Evolutionary conservation across 2,113 vertebrate genomes (phyloP), one percentile per base, ranked within the genome.

Genomic region (Catharus fuscescens): DNA sequence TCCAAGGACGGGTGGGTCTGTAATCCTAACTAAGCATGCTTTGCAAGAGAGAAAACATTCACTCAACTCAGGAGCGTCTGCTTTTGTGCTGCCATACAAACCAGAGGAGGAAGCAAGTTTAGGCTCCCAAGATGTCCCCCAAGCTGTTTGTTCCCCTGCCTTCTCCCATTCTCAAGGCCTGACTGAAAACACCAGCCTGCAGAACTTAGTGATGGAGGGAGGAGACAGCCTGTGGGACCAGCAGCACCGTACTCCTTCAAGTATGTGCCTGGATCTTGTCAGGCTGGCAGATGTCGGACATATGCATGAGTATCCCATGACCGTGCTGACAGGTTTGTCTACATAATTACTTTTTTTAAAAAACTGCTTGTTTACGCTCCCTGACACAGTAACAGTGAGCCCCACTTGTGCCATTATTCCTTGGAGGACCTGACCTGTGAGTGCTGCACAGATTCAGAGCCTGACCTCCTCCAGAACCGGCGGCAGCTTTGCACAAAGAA

Each of bases 281-380:
- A 93, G 59, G 28, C 69, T 93, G 92, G 91, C 94, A 93, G 80
- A 48, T 87, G 80, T 67, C 92, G 93, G 29, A 69, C 72, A 48
- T 38, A 16, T 2, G 48, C 67, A 66, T 0, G 4, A 24, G 45
- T 52, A 73, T 72, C 65, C 70, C 70, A 9, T 69, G 34, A 36
- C 50, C 7, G 50, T 69, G 90, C 67, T 94, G 81, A 62, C 81
- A 91, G 54, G 38, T 92, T 85, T 74, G 60, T 77, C 83, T 81
- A 38, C 62, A 21, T 32, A 57, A 92, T 76, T 92, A 34, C 16
- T 52, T 54, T 20, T 66, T 66, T 23, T 3, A 2, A 10, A 80
- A 89, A 56, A 52, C 64, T 60, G 48, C 32, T 53, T 67, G 36
- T 87, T 86, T 84, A 72, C 5, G 2, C 66, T 84, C 86, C 86